A percentile compares a stretch with the other conserved stretches of the same genome.
Evolutionary conservation across 2,888 invertebrate genomes (phyloP).

Genomic region (Eumacrocentrus americanus): DNA sequence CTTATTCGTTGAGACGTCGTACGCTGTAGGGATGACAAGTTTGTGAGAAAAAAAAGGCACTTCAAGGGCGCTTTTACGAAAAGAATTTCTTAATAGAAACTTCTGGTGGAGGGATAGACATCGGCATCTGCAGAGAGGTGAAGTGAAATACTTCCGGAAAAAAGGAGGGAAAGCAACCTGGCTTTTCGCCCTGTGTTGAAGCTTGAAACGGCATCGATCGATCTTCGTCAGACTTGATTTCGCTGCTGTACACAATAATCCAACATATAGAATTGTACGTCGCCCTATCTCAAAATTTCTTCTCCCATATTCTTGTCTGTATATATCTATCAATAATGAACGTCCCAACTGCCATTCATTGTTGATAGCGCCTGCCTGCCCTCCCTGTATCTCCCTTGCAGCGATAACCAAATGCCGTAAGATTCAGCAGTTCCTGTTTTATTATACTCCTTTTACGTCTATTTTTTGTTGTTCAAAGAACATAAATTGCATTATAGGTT

Average conservation of each 20-base stretch:
- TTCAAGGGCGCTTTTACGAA: constrained; percentile 33
- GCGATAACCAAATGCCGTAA: too few species aligned
- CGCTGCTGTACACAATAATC: constrained; percentile 60
- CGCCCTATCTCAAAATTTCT: constrained; percentile 45
- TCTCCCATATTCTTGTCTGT: constrained; percentile 24
- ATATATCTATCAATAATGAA: constrained; percentile 15
- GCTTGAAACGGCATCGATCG: constrained; percentile 59
- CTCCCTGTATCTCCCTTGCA: too few species aligned
- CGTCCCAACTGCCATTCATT: too few species aligned
- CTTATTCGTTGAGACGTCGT: too few species aligned
- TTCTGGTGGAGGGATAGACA: constrained; percentile 52
- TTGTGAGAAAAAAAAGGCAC: too few species aligned
- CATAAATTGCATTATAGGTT: too few species aligned
- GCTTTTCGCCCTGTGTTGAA: constrained; percentile 49
- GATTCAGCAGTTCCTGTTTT: too few species aligned
- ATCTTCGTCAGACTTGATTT: constrained; percentile 63
- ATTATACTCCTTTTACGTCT: too few species aligned
- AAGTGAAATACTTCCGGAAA: constrained; percentile 36
- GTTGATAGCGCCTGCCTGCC: too few species aligned
- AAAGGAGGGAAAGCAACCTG: constrained; percentile 27
- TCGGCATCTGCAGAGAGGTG: constrained; percentile 52
- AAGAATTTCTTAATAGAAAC: constrained; percentile 58
- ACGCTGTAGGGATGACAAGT: too few species aligned
- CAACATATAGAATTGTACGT: constrained; percentile 62
- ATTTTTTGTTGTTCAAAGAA: too few species aligned